Evolutionary conservation across 2,113 vertebrate species (phyloP), one percentile per base, ranked within the genome.

Genomic region (Anarhynchus alexandrinus): DNA sequence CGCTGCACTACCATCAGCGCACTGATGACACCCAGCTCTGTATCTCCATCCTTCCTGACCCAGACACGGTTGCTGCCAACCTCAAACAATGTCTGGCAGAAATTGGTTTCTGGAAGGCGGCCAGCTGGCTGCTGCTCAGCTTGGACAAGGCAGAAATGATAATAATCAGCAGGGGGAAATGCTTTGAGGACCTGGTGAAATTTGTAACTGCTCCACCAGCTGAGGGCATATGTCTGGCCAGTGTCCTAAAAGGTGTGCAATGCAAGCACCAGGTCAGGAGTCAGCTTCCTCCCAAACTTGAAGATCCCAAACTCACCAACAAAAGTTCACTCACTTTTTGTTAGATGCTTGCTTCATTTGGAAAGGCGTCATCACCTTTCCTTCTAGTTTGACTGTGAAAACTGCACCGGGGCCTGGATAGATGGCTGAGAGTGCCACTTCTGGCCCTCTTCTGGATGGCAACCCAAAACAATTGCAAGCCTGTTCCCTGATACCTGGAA

Each of bases 61-160:
- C 94, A 96, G 81, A 93, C 94, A 73, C 17, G 40, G 78, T 80
- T 95, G 91, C 95, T 97, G 94, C 86, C 83, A 97, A 77, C 69
- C 88, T 95, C 95, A 93, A 85, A 82, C 55, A 85, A 83, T 58
- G 77, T 93, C 85, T 96, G 95, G 94, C 94, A 97, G 91, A 93
- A 91, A 93, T 18, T 87, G 72, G 57, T 70, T 94, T 21, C 85
- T 81, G 69, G 96, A 96, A 94, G 79, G 66, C 58, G 66, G 96
- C 93, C 96, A 97, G 97, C 79, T 97, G 95, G 94, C 90, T 90
- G 70, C 88, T 45, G 88, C 87, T 90, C 85, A 95, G 84, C 83
- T 72, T 71, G 96, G 95, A 96, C 90, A 91, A 94, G 82, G 94
- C 84, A 96, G 65, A 90, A 93, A 9, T 34, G 7, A 93, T 94